A percentile compares a stretch with the other conserved stretches of the same genome.
phyloP scores from a whole-genome alignment of 2,113 vertebrate species.

The Dicerorhinus sumatrensis region DNA sequence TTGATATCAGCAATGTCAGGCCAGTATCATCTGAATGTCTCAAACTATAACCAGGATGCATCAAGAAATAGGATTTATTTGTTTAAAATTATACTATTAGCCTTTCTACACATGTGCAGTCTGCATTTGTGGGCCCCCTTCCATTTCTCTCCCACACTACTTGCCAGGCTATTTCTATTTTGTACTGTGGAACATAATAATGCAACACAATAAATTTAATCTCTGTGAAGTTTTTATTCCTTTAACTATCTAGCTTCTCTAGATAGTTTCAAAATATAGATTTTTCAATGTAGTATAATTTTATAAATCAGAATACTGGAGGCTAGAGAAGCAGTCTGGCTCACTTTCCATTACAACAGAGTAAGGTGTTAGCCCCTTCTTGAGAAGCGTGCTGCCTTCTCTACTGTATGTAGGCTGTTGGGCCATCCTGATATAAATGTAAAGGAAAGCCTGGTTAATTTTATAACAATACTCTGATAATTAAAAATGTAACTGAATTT shows the following conservation, averaged over 20 bases:
- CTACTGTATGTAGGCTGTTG: not conserved
- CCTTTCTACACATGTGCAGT: not conserved
- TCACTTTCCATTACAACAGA: not conserved
- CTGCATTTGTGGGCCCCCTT: not conserved
- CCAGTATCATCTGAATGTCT: not conserved
- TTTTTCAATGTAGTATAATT: not conserved
- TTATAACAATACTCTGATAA: not conserved
- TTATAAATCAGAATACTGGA: slow-evolving; percentile 24
- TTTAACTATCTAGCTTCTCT: slow-evolving; percentile 37
- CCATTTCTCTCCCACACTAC: not conserved
- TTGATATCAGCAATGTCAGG: slow-evolving; percentile 28
- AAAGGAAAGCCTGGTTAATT: slow-evolving; percentile 35
- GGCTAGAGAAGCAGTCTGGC: not conserved
- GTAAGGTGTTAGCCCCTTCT: not conserved
- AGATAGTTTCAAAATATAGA: slow-evolving; percentile 1
- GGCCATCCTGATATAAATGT: not conserved
- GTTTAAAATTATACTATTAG: not conserved
- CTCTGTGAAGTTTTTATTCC: not conserved
- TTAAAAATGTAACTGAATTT: slow-evolving; percentile 50
- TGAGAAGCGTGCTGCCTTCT: not conserved
- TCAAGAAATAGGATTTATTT: not conserved
- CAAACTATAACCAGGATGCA: not conserved
- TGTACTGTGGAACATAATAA: not conserved
- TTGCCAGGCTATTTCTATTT: not conserved
- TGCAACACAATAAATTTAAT: slow-evolving; percentile 20